A percentile compares a stretch with the other conserved stretches of the same genome.
Conservation (phyloP, 1,140 invertebrate species). For the Luehdorfia chinensis region DNA sequence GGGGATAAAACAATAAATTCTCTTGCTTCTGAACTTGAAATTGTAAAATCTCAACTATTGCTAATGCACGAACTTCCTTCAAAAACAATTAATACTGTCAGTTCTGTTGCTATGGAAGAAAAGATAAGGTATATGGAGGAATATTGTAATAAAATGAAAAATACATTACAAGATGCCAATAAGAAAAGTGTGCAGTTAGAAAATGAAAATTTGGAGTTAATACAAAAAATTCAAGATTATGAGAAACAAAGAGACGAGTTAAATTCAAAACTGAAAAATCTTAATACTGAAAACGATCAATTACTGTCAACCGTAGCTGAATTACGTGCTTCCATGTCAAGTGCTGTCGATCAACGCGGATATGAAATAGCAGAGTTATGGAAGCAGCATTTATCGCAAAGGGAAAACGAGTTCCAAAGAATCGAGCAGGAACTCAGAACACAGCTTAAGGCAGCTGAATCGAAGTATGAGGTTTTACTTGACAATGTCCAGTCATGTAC, state of each 20-base stretch:
- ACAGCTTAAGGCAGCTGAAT: conserved; percentile 62
- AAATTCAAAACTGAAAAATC: conserved; percentile 43
- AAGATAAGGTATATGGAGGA: conserved; percentile 63
- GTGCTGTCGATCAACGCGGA: conserved; percentile 79
- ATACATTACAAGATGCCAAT: conserved; percentile 39
- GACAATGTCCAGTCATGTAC: conserved; percentile 61
- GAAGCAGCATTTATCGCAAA: conserved; percentile 80
- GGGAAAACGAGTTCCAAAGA: conserved; percentile 78
- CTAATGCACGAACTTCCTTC: conserved; percentile 21
- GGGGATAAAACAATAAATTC: conserved; percentile 7
- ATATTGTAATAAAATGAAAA: conserved; percentile 56
- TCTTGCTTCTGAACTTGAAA: conserved; percentile 11
- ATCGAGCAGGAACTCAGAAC: conserved; percentile 70
- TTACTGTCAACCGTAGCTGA: conserved; percentile 62
- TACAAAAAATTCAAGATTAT: conserved; percentile 29
- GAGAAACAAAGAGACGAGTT: conserved; percentile 41
- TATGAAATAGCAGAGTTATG: conserved; percentile 81
- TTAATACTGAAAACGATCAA: conserved; percentile 66
- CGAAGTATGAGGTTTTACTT: conserved; percentile 75
- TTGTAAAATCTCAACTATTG: conserved; percentile 16
- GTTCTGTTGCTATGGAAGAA: conserved; percentile 57
- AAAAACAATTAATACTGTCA: conserved; percentile 22
- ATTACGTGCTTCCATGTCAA: conserved; percentile 60
- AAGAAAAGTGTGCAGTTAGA: conserved; percentile 33
- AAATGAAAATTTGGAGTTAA: conserved; percentile 34